These are phyloP conservation scores for Heteronetta atricapilla DNA, from an alignment of 2,113 vertebrate genomes.

Conservation along the genomic window DNA sequence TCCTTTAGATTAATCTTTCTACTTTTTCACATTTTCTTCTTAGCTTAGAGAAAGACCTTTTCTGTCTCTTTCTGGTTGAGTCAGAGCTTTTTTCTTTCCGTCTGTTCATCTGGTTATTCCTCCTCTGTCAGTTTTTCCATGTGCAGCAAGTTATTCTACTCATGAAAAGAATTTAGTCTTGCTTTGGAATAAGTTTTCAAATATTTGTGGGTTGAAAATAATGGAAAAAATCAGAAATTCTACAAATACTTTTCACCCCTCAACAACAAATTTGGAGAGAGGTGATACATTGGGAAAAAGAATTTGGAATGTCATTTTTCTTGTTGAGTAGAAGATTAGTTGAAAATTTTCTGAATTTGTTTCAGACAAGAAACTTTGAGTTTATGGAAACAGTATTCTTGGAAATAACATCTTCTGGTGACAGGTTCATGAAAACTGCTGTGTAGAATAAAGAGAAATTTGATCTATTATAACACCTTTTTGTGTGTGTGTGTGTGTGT, in stretches of 20 bases:
- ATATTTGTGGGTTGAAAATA: neutral
- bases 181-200: neutral
- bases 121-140: neutral
- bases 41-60: neutral
- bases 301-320: neutral
- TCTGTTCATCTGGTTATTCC: neutral
- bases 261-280: neutral
- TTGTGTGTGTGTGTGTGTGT: neutral
- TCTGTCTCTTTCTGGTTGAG: accelerated
- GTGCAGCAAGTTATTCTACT: neutral
- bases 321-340: neutral
- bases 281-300: neutral
- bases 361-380: neutral
- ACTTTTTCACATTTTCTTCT: neutral
- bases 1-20: neutral
- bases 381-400: neutral
- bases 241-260: neutral
- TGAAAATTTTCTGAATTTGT: neutral
- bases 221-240: neutral
- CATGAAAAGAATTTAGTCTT: neutral
- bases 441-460: neutral
- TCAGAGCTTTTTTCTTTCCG: neutral
- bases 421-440: neutral
- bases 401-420: neutral
- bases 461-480: neutral